phyloP scores from a whole-genome alignment of 1,140 invertebrate species.

The Tetramorium simillimum region DNA sequence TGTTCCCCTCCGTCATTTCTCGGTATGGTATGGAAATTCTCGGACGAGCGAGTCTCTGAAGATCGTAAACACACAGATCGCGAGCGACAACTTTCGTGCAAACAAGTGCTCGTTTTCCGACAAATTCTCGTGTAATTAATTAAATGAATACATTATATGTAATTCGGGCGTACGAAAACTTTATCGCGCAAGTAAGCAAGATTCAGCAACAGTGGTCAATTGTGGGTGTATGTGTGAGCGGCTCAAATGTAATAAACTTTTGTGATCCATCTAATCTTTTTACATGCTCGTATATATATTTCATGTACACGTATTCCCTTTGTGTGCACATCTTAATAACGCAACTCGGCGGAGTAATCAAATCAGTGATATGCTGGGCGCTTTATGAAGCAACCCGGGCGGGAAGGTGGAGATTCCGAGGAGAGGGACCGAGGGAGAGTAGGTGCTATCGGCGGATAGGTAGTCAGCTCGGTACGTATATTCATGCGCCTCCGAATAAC shows the following conservation, averaged over 20 bases:
- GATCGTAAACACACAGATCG: neutral
- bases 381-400: conserved; percentile 11
- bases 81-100: neutral
- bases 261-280: neutral
- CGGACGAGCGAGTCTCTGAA: neutral
- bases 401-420: neutral
- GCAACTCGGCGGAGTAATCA: conserved; percentile 12
- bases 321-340: conserved; percentile 32
- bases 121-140: neutral
- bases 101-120: conserved; percentile 21
- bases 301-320: neutral
- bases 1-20: neutral
- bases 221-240: no score
- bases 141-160: neutral
- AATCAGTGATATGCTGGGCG: conserved; percentile 24
- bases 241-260: neutral
- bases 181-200: neutral
- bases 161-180: neutral
- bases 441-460: conserved; percentile 73
- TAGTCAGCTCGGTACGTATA: conserved; percentile 72
- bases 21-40: conserved; percentile 38
- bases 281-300: neutral
- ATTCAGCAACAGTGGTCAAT: neutral
- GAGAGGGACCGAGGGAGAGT: conserved; percentile 34
- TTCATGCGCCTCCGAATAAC: conserved; percentile 73